Base-by-base conservation (phyloP, 2,888 invertebrate genomes). In the Synanthedon formicaeformis region DNA sequence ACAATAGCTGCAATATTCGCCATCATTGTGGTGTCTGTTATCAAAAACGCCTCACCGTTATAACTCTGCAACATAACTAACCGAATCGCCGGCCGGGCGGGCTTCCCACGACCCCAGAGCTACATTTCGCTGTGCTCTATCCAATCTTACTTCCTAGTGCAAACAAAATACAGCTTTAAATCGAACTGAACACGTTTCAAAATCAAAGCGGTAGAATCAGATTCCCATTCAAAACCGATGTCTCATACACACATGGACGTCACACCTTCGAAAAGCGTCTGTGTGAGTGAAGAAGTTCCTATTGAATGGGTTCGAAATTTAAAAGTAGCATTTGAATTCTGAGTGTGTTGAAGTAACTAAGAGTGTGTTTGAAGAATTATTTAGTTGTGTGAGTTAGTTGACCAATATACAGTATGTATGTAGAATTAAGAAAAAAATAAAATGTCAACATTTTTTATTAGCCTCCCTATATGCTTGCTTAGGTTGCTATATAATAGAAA, bases 51-150 rank as follows among this genome's bases (percentile, higher is more conserved):
- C 69, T 60, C 71, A 75, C 82, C 80, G 82, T 83, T 81, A 80
- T 63, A 55, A 34, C 52, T 55, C 53, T 56, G 51, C 59, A 66
- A 75, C 75, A 76, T 78, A 81, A 76, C 77, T 75, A 76, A 81
- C 81, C 77, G 73, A 85, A 81, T 77, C 72, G 67, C 69, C 70
- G 67, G 69, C 68, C 75, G 70, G 65, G 63, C 68, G 65, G 73
- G 73, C 73, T 75, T 86, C 85, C 84, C 86, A 85, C 85, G 85
- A 85, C 85, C 86, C 81, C 74, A 73, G 68, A 78, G 72, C 71
- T 73, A 76, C 78, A 78, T 81, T 79, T 79, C 69, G 75, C 80
- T 71, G 81, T 82, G 84, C 81, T 74, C 75, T 81, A 84, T 81
- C 80, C 80, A 81, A 80, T 75, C 71, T 76, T 69, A 84, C 85